Base-by-base conservation (phyloP, 2,888 invertebrate species). In the Lamellibrachia satsuma region DNA sequence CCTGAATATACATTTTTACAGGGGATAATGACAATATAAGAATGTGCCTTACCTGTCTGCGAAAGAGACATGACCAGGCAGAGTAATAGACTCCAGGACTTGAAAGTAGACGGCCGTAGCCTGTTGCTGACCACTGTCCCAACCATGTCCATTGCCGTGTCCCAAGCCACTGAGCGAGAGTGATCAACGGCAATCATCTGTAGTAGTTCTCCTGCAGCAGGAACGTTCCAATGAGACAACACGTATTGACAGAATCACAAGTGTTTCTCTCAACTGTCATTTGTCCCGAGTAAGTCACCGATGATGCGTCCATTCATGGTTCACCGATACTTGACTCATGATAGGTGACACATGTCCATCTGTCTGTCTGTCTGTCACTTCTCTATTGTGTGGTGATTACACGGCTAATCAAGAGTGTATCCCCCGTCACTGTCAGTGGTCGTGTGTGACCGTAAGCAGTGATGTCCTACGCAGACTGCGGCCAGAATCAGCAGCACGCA, bases 81-180 rank as follows among this genome's bases (percentile, higher is more conserved):
- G 4, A 75, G 75, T 22, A 75, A n/a, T 75, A 75, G 75, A 75
- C n/a, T 75, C 75, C 75, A 75, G 6, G 75, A 75, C 75, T 22
- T 75, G n/a, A 75, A 75, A 75, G 75, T 75, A 15, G 75, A 75
- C 75, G 75, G 75, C 75, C 75, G 75, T 75, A 75, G 75, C 75
- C 75, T 15, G 75, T 22, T 6, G 75, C 22, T 75, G 75, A 75
- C 75, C 75, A 75, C n/a, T 75, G 75, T 75, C 75, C 75, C 6
- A 75, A 75, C 22, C 75, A 75, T 75, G 75, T 75, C 22, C 75
- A 75, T 15, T 22, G 75, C 75, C 75, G n/a, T 75, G 75, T 75
- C 75, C 75, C 6, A n/a, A 22, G 22, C 22, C 15, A 75, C 22
- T 75, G 75, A 15, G 22, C 75, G 22, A 15, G 2, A 6, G 75